phyloP scores from a whole-genome alignment of 1,140 invertebrate species.

The Drosophila seguyi region DNA sequence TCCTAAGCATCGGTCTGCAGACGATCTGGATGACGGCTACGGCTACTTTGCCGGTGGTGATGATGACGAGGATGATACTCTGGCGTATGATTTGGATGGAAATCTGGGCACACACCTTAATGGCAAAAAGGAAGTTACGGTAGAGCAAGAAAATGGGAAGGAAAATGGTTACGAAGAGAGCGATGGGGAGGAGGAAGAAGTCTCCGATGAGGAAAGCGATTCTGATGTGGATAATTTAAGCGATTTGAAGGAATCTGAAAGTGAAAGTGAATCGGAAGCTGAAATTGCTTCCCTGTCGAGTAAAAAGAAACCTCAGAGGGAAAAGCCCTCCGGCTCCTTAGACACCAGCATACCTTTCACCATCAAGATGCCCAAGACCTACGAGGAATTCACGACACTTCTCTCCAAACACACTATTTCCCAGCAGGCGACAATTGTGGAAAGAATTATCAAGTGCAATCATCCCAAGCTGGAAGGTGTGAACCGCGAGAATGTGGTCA shows the following conservation, averaged over 20 bases:
- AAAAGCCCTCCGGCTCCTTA: slow-evolving; percentile 61
- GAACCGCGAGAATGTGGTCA: slow-evolving; percentile 91
- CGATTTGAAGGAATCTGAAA: slow-evolving; percentile 85
- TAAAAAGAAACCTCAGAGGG: slow-evolving; percentile 48
- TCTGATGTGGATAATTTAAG: slow-evolving; percentile 85
- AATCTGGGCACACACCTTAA: slow-evolving; percentile 68
- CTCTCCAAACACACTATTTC: slow-evolving; percentile 88
- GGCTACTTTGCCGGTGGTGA: slow-evolving; percentile 78
- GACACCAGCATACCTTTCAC: slow-evolving; percentile 89
- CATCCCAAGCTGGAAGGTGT: slow-evolving; percentile 91
- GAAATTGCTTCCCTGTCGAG: slow-evolving; percentile 22
- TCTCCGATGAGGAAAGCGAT: slow-evolving; percentile 61
- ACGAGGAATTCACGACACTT: slow-evolving; percentile 89
- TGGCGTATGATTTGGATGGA: slow-evolving; percentile 86
- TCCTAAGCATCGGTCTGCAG: slow-evolving; percentile 89
- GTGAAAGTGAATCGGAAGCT: slow-evolving; percentile 70
- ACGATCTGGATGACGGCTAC: slow-evolving; percentile 93
- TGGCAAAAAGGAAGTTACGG: slow-evolving; percentile 64
- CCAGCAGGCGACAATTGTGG: slow-evolving; percentile 90
- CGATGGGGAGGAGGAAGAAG: slow-evolving; percentile 70
- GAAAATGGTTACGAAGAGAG: slow-evolving; percentile 73
- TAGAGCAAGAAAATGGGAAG: slow-evolving; percentile 60
- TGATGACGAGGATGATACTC: slow-evolving; percentile 75
- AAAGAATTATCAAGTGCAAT: slow-evolving; percentile 94
- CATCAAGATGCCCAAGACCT: slow-evolving; percentile 89